Evolutionary conservation across 2,797 vertebrate genomes (phyloP), one percentile per base, ranked within the genome.

Genomic region (Rhynchotus rufescens): DNA sequence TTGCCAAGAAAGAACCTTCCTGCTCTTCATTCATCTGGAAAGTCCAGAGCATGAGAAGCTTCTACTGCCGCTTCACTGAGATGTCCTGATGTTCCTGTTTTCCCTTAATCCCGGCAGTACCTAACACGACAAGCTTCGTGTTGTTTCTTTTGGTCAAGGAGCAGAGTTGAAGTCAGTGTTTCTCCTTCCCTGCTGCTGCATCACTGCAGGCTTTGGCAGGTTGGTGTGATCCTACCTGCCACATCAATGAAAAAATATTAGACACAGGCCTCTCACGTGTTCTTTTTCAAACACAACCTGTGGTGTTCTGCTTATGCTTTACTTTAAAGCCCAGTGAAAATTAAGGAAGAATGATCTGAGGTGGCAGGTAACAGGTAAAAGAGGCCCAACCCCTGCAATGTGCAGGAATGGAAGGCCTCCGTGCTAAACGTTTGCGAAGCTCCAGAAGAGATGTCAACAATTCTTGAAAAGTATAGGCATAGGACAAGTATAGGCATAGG

Each of bases 401-500:
- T 0, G 0, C 4, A 2, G 5, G 25, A 2, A 1, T 69, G 64
- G 75, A 40, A 57, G 23, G 19, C 30, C 52, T 67, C 28, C 8
- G 38, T 62, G 67, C 52, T 9, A 0, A 0, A 28, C 40, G 30
- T 42, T 57, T 67, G 60, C 56, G 30, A 68, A 26, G 15, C 34
- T 86, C 38, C 32, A 67, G 64, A 26, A 25, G 12, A 81, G 68
- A 73, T 86, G 78, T 79, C 75, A 79, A 57, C 1, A 5, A 34
- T 73, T 76, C 34, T 28, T 67, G 80, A 28, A 75, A 90, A 42
- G 49, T 40, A 14, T 0, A 3, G 45, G 17, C 0, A 0, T 1
- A 45, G 42, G 22, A 49, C 15, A 90, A 42, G 49, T 40, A 14
- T 0, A 3, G 45, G 17, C 0, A 0, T 1, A 45, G 42, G 22